Conservation (phyloP, 2,797 vertebrate species). For the Pangasius krempfi region DNA sequence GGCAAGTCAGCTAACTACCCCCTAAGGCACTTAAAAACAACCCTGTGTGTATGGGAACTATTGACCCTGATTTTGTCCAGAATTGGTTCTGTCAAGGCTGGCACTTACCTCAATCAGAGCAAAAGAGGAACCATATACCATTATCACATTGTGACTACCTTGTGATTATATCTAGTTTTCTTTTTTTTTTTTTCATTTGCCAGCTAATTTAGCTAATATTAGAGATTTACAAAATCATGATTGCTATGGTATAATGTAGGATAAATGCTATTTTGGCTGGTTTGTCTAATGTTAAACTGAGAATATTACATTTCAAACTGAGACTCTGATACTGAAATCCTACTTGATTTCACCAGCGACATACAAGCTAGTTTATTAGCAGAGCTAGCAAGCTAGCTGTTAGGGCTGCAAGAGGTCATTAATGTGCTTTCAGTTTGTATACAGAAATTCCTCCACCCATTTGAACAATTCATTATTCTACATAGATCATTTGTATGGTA, state of each 20-base stretch:
- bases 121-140: background rate
- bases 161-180: background rate
- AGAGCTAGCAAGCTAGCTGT: background rate
- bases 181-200: background rate
- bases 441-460: background rate
- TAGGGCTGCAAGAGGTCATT: background rate
- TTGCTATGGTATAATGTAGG: background rate
- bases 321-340: background rate
- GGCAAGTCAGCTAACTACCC: conserved; percentile 29
- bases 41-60: conserved; percentile 11
- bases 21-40: background rate
- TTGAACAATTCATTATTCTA: background rate
- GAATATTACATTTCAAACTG: background rate
- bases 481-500: background rate
- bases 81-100: background rate
- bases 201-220: background rate
- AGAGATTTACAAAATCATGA: background rate
- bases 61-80: conserved; percentile 7
- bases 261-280: background rate
- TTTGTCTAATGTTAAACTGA: background rate
- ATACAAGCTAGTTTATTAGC: background rate
- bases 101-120: background rate
- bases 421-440: background rate
- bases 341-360: background rate
- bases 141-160: background rate